Conservation (phyloP, 2,888 invertebrate genomes). For the Rugalucina vietnamica region DNA sequence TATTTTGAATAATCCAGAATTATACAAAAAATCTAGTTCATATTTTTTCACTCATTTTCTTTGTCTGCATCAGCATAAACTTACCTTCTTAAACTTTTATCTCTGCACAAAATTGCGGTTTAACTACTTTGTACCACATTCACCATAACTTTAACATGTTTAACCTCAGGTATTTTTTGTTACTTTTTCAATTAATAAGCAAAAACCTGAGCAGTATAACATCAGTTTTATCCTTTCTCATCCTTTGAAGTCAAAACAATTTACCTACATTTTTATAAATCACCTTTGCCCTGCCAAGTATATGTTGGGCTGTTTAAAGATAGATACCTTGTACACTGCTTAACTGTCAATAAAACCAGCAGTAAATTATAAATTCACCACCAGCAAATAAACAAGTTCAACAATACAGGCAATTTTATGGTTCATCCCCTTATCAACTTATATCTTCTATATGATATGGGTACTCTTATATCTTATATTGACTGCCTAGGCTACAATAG, state of each 20-base stretch:
- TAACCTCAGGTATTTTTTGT: no score
- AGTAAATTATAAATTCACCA: not conserved
- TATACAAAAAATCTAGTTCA: no score
- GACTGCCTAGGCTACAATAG: not conserved
- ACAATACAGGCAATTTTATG: conserved; percentile 17
- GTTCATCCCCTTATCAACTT: conserved; percentile 23
- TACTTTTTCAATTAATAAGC: not conserved
- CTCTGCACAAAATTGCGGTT: no score
- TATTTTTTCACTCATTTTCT: no score
- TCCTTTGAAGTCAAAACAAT: not conserved
- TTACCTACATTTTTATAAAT: not conserved
- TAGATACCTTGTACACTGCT: not conserved
- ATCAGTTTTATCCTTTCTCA: not conserved
- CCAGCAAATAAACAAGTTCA: not conserved
- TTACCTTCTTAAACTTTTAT: no score
- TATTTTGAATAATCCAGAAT: no score
- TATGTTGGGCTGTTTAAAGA: not conserved
- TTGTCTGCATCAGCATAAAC: no score
- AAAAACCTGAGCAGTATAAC: not conserved
- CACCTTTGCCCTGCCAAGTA: not conserved
- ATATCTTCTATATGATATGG: not conserved
- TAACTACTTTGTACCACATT: no score
- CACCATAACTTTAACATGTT: no score
- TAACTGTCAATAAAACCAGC: not conserved
- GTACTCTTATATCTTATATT: not conserved